phyloP scores from a whole-genome alignment of 1,140 invertebrate genomes.

The Aphelinus certus region DNA sequence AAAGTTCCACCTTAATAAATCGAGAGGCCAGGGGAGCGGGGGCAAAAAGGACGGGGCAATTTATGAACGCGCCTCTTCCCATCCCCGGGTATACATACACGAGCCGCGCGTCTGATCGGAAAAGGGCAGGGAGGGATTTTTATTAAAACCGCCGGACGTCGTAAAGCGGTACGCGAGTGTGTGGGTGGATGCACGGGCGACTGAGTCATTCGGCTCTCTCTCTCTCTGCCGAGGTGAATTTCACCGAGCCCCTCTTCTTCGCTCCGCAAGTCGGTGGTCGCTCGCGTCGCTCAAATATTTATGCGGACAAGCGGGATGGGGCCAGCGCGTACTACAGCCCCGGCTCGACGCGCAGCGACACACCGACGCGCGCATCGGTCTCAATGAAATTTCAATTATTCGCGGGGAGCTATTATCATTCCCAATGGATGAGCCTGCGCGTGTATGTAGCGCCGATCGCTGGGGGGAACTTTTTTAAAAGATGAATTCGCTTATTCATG shows the following conservation, averaged over 20 bases:
- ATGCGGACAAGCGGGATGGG: neutral
- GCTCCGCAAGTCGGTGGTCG: no score
- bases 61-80: neutral
- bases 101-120: no score
- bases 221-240: neutral
- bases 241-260: no score
- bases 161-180: neutral
- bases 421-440: neutral
- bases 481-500: constrained; percentile 12
- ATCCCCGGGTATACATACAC: no score
- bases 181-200: neutral
- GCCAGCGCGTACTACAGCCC: neutral
- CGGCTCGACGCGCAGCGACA: neutral
- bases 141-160: neutral
- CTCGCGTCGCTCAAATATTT: constrained; percentile 4
- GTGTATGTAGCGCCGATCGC: no score
- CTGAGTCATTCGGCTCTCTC: neutral
- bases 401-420: constrained; percentile 11
- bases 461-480: constrained; percentile 14
- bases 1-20: neutral
- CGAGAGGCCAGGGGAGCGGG: neutral
- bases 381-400: constrained; percentile 34
- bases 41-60: neutral
- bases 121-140: neutral
- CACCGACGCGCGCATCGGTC: constrained; percentile 3